A percentile compares a stretch with the other conserved stretches of the same genome.
phyloP scores from a whole-genome alignment of 2,797 vertebrate genomes.

The Dendrocincla fuliginosa region DNA sequence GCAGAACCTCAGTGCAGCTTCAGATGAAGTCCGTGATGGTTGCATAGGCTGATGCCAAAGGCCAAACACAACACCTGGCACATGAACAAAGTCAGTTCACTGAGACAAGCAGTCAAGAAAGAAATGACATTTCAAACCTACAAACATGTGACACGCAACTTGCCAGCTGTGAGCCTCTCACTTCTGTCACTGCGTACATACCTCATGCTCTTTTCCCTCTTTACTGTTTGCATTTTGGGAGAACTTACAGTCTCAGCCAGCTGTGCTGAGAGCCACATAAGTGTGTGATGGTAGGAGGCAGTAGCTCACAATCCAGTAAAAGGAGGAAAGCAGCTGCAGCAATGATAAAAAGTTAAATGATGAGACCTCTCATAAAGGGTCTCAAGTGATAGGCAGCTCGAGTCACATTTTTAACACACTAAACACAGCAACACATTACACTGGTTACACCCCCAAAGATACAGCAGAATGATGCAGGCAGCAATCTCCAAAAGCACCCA shows the following conservation, averaged over 20 bases:
- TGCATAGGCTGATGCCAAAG: neutral
- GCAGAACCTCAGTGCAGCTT: neutral
- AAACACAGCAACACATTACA: neutral
- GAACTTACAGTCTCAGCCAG: neutral
- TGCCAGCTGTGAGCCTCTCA: slow-evolving; percentile 3
- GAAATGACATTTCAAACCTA: slow-evolving; percentile 1
- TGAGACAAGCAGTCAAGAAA: neutral
- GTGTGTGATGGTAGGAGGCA: neutral
- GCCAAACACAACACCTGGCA: neutral
- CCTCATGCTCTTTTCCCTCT: neutral
- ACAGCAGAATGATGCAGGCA: neutral
- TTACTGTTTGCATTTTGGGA: neutral
- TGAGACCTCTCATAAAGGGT: neutral
- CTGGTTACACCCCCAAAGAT: neutral
- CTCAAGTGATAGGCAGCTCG: neutral
- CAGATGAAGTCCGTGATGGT: neutral
- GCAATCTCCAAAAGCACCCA: neutral
- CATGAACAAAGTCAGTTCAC: neutral
- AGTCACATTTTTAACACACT: neutral
- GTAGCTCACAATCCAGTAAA: neutral
- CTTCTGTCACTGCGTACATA: neutral
- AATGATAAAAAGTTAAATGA: neutral
- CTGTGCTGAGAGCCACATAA: neutral
- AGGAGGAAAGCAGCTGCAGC: neutral
- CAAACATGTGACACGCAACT: neutral